Evolutionary conservation across 2,888 invertebrate genomes (phyloP), one percentile per base, ranked within the genome.

Genomic region (Leptinotarsa haldemani): DNA sequence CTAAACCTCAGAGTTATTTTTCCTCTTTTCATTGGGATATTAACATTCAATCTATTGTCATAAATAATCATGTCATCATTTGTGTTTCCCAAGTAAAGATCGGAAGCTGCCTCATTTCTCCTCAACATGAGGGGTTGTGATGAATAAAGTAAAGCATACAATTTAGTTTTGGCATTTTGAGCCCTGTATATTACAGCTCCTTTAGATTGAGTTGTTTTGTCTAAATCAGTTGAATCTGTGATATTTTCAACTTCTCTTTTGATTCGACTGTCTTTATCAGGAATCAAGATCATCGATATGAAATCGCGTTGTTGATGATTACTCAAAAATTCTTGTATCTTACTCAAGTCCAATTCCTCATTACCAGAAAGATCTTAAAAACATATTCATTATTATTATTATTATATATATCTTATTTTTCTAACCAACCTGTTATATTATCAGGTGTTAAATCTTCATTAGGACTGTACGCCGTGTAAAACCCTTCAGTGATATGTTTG

Each of bases 1-100:
- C 82, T 83, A 70, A 88, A 88, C 69, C 86, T 77, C 52, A 88
- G 77, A 13, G 81, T 83, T 4, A 87, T 81, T 79, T 86, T 86
- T 12, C 77, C 80, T n/a, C 81, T 82, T 47, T 84, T 73, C 2
- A 83, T 84, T 66, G 86, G 83, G 56, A 86, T 83, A 20, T 82
- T 83, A 4, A 85, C 84, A 72, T 85, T 85, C 47, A 88, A 78
- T 30, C 85, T 77, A 12, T 80, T 83, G 63, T 83, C 83, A 9
- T 83, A 82, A 4, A 80, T 82, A 7, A 83, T 82, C 78, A 83
- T 79, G 53, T 80, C 79, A 16, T 80, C 74, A 9, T 77, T 74
- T 47, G 82, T 82, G 7, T 80, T 79, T 18, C 83, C 84, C 9
- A 84, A 73, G 63, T 80, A 77, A 56, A 78, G 52, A 15, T 79